Evolutionary conservation across 2,797 vertebrate genomes (phyloP).

Genomic region (Craterocephalus amniculus): DNA sequence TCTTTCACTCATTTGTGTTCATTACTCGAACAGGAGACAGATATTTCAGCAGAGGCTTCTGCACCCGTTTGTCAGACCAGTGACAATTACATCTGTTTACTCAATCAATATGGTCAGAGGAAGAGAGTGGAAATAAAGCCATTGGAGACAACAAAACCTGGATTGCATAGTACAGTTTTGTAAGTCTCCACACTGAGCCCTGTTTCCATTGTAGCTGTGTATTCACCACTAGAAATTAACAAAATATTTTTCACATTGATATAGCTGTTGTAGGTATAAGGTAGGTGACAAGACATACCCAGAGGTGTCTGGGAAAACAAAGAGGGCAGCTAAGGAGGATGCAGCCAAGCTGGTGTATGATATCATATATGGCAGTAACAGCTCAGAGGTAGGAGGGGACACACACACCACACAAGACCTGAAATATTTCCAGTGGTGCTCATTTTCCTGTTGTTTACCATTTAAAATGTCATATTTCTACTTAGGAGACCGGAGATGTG

Average conservation of each 20-base stretch:
- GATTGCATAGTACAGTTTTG: conserved; percentile 10
- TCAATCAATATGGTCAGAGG: conserved; percentile 68
- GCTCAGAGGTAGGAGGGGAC: conserved; percentile 40
- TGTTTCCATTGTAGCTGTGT: background rate
- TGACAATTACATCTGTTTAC: conserved; percentile 73
- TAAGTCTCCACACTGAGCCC: conserved; percentile 37
- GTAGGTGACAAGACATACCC: conserved; percentile 61
- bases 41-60: background rate
- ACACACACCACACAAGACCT: background rate
- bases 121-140: background rate
- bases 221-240: background rate
- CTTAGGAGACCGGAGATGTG: conserved; percentile 48
- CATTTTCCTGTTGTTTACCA: background rate
- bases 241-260: background rate
- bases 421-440: background rate
- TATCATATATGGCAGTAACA: conserved; percentile 22
- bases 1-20: background rate
- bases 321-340: conserved; percentile 74
- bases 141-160: conserved; percentile 13
- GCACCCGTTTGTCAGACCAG: background rate
- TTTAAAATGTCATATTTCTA: conserved; percentile 1
- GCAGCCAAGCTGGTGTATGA: conserved; percentile 74
- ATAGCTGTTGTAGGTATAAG: conserved; percentile 58
- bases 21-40: conserved; percentile 29
- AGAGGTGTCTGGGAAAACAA: conserved; percentile 50